phyloP scores from a whole-genome alignment of 2,888 invertebrate species.

The Molorchus minor region DNA sequence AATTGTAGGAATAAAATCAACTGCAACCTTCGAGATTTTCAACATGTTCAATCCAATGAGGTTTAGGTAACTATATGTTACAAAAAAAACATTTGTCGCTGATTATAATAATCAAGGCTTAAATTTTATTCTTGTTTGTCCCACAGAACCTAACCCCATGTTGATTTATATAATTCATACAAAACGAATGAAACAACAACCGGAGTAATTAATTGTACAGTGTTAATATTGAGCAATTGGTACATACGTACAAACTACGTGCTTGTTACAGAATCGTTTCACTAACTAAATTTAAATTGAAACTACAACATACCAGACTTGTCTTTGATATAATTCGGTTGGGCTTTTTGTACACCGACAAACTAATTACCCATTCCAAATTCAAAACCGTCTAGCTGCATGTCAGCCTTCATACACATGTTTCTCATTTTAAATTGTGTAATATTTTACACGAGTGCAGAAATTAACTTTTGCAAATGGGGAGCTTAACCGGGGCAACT shows the following conservation, averaged over 20 bases:
- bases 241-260: constrained; percentile 24
- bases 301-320: constrained; percentile 54
- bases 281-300: constrained; percentile 57
- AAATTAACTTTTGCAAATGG: constrained; percentile 25
- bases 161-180: constrained; percentile 6
- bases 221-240: constrained; percentile 28
- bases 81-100: neutral
- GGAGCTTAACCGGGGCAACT: constrained; percentile 15
- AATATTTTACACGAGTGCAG: constrained; percentile 23
- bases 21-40: neutral
- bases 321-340: constrained; percentile 55
- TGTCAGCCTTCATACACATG: constrained; percentile 31
- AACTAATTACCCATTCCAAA: constrained; percentile 50
- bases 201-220: constrained; percentile 11
- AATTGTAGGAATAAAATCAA: too few relatives aligned
- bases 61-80: neutral
- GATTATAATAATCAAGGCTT: neutral
- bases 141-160: neutral
- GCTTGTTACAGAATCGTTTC: constrained; percentile 45
- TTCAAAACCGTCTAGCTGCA: constrained; percentile 34
- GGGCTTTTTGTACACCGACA: constrained; percentile 49
- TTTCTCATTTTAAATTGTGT: constrained; percentile 27
- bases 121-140: neutral
- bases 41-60: neutral
- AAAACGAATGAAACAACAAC: constrained; percentile 12